Evolutionary conservation across 2,888 invertebrate species (phyloP), one percentile per base, ranked within the genome.

Genomic region (Hymenopus coronatus): DNA sequence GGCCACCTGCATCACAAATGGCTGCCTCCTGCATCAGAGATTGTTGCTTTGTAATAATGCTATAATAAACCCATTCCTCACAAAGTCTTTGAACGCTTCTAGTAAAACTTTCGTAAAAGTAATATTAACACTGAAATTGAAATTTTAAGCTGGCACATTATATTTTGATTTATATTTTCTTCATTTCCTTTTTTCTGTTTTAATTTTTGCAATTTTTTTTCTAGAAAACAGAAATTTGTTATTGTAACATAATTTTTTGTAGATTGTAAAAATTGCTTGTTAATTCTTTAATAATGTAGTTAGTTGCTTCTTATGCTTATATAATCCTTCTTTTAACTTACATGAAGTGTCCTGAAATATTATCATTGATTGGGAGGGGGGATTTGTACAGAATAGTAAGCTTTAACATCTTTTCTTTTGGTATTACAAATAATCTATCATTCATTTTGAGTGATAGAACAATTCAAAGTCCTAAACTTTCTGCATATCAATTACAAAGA

Each of bases 161-260:
- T 88, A 83, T 90, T 87, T 88, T 89, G 89, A 90, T 90, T 89
- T 84, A 91, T 90, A 91, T 90, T 91, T 90, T 90, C 89, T 90
- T 89, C 88, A 89, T 88, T 86, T 90, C 89, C 91, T 90, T 91
- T 91, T 90, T 89, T 15, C 89, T 91, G 90, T 89, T 33, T 89
- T 86, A 70, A 83, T 54, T 90, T 84, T 87, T 89, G 84, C 87
- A 83, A 28, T 54, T 84, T 89, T 87, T 86, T 84, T 87, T 90
- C 84, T 88, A 33, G 27, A 40, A 89, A 83, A 88, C 85, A 83
- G 40, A 88, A 54, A 70, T 81, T 82, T 89, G 81, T 89, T 70
- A 89, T 88, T 89, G 90, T 90, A 90, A 90, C 90, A 90, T 89
- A 85, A 83, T 90, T 90, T 89, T 90, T 90, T 89, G 90, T 90